A percentile compares a stretch with the other conserved stretches of the same genome.
phyloP scores from a whole-genome alignment of 64 coral and sea anemone species.

The Trachythela sp. region DNA sequence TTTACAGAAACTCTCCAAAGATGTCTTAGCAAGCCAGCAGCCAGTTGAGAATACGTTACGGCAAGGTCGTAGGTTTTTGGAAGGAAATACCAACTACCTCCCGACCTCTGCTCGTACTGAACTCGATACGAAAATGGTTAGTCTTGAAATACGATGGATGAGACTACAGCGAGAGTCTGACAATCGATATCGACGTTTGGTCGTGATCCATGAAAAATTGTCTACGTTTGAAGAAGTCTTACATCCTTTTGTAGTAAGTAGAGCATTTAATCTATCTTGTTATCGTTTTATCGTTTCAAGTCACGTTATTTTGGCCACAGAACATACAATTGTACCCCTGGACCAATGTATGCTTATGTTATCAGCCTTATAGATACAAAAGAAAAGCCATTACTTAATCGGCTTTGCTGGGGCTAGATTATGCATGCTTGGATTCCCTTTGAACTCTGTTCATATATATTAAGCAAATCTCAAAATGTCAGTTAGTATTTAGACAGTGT shows the following conservation, averaged over 20 bases:
- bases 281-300: background rate
- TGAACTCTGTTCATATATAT: too few relatives aligned
- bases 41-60: conserved; percentile 76
- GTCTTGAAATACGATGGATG: conserved; percentile 80
- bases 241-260: conserved; percentile 91
- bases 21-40: conserved; percentile 31
- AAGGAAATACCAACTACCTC: conserved; percentile 61
- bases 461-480: too few relatives aligned
- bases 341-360: background rate
- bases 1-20: background rate
- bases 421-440: background rate
- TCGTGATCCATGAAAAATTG: conserved; percentile 94
- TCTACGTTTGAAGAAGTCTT: conserved; percentile 84
- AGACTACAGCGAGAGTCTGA: conserved; percentile 86
- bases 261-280: background rate
- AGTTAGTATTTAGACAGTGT: too few relatives aligned
- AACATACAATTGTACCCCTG: too few relatives aligned
- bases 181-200: conserved; percentile 95
- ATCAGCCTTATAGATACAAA: background rate
- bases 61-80: conserved; percentile 76
- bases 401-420: background rate
- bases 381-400: background rate
- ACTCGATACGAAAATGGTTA: conserved; percentile 94
- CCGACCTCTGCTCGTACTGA: conserved; percentile 65
- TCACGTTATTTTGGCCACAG: background rate